Conservation (phyloP, 2,113 vertebrate genomes). For the Myiopsitta monachus region DNA sequence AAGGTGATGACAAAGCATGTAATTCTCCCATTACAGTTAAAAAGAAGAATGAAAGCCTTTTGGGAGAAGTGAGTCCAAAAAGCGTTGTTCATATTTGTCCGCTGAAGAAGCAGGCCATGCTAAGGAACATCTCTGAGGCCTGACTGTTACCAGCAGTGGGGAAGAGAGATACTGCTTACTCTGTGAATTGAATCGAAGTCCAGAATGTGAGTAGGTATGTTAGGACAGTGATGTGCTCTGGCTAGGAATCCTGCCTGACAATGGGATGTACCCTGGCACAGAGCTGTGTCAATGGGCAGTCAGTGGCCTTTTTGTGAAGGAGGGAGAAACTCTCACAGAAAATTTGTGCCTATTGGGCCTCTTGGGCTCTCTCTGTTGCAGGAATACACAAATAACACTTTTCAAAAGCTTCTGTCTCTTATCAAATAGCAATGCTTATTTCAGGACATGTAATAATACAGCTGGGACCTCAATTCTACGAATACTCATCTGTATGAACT, state of each 20-base stretch:
- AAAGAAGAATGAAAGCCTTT: not conserved
- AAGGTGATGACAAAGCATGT: not conserved
- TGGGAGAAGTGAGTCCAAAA: not conserved
- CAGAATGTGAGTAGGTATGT: not conserved
- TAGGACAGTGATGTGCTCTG: no score
- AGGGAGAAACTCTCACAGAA: not conserved
- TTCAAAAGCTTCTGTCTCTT: not conserved
- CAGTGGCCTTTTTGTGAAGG: not conserved
- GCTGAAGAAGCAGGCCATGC: not conserved
- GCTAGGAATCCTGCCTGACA: not conserved
- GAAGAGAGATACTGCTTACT: not conserved
- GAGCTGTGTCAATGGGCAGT: not conserved
- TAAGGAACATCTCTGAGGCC: not conserved
- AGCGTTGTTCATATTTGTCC: fast-evolving
- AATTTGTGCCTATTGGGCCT: not conserved
- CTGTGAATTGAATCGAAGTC: not conserved
- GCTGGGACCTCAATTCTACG: not conserved
- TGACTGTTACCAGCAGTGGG: not conserved
- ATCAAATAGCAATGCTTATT: not conserved
- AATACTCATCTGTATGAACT: not conserved
- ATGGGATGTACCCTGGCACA: not conserved
- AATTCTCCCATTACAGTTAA: not conserved
- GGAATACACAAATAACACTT: not conserved
- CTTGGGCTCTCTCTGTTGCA: not conserved
- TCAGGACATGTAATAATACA: not conserved